These are phyloP conservation scores for Phenacoccus solenopsis DNA, from an alignment of 1,140 invertebrate species.

Conservation along the genomic window DNA sequence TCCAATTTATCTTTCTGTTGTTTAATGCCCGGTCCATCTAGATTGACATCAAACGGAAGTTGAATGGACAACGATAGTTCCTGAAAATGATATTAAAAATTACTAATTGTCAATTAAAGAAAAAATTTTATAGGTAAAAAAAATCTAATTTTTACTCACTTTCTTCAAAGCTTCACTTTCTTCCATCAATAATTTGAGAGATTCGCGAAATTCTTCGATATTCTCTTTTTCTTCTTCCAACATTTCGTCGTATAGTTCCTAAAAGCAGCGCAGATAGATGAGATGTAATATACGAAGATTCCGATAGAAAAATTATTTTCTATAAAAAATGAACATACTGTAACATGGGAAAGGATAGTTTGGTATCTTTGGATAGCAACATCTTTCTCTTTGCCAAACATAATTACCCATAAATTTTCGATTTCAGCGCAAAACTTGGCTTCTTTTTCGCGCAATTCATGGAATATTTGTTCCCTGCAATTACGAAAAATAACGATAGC, in stretches of 20 bases:
- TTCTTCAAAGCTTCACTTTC: neutral
- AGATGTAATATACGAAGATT: neutral
- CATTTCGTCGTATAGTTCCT: neutral
- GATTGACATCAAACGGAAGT: neutral
- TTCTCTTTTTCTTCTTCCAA: neutral
- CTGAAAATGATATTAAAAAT: slow-evolving; percentile 1
- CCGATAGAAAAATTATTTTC: neutral
- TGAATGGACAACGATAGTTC: neutral
- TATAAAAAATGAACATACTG: neutral
- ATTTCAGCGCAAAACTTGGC: slow-evolving; percentile 29
- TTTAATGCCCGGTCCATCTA: neutral
- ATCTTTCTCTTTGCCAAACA: neutral
- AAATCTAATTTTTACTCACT: neutral
- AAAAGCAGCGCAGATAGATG: neutral
- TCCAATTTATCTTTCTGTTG: neutral
- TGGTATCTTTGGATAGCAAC: neutral
- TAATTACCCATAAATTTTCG: neutral
- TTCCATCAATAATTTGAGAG: neutral
- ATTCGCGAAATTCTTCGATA: neutral
- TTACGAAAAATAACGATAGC: neutral
- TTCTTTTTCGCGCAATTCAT: neutral
- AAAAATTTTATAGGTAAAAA: neutral
- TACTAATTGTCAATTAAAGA: neutral
- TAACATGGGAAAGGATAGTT: neutral
- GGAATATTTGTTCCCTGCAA: neutral